Conservation (phyloP, 2,888 invertebrate species). For the Theretra japonica region DNA sequence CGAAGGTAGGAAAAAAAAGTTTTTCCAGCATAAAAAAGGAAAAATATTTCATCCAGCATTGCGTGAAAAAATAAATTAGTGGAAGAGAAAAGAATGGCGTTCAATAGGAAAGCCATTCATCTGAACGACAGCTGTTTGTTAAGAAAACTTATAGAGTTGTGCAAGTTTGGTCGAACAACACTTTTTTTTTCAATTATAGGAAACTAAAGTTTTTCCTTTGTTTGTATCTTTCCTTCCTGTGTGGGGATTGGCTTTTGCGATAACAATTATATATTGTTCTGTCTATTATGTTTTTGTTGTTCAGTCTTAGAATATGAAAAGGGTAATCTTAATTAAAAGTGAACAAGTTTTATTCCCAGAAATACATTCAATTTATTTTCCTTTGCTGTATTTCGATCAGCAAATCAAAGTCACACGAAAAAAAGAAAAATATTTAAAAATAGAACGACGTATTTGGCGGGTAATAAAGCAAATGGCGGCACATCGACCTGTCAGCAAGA, state of each 20-base stretch:
- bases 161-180: constrained; percentile 35
- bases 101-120: constrained; percentile 44
- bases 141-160: constrained; percentile 35
- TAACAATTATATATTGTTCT: not conserved
- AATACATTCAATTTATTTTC: not conserved
- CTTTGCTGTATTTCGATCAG: not conserved
- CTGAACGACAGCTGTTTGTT: constrained; percentile 48
- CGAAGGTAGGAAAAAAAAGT: not conserved
- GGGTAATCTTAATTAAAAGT: too few species aligned
- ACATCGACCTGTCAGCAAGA: constrained; percentile 20
- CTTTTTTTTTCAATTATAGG: constrained; percentile 31
- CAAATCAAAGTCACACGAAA: not conserved
- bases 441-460: constrained; percentile 14
- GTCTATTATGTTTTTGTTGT: too few species aligned
- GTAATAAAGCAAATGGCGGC: constrained; percentile 25
- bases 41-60: not conserved
- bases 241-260: not conserved
- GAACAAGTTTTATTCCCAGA: too few species aligned
- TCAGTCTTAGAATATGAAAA: too few species aligned
- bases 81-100: constrained; percentile 27
- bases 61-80: constrained; percentile 29
- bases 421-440: not conserved
- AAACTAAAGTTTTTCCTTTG: not conserved
- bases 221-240: constrained; percentile 1
- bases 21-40: not conserved